Evolutionary conservation across 2,113 vertebrate species (phyloP).

Genomic region (Strigops habroptila): DNA sequence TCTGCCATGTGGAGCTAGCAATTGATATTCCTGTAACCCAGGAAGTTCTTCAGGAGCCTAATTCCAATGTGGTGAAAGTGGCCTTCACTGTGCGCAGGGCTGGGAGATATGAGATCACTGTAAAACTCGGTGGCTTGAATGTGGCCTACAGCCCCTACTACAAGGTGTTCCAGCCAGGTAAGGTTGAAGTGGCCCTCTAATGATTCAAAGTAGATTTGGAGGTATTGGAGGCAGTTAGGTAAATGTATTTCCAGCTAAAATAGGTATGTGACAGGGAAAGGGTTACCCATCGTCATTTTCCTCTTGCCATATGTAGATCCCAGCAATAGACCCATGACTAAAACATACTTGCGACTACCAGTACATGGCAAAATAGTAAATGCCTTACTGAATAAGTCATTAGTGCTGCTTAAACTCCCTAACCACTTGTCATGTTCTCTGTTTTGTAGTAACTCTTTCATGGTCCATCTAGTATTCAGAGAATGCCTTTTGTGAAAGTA

Average conservation of each 20-base stretch:
- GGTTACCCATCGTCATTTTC: not conserved
- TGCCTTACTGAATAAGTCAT: not conserved
- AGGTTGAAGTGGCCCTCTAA: not conserved
- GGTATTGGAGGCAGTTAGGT: not conserved
- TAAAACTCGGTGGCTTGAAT: slow-evolving; percentile 93
- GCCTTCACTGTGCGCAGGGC: slow-evolving; percentile 97
- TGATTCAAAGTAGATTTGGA: not conserved
- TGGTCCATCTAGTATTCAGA: not conserved
- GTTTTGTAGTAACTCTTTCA: not conserved
- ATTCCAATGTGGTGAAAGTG: slow-evolving; percentile 92
- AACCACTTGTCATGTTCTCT: not conserved
- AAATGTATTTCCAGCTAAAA: slow-evolving; percentile 1
- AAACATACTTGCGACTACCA: not conserved
- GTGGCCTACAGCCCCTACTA: slow-evolving; percentile 97
- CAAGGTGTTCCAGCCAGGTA: slow-evolving; percentile 97
- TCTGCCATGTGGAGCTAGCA: slow-evolving; percentile 92
- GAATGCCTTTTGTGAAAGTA: not conserved
- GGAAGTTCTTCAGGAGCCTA: slow-evolving; percentile 91
- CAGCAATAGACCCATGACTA: not conserved
- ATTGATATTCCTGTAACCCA: slow-evolving; percentile 96
- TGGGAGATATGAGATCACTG: slow-evolving; percentile 92
- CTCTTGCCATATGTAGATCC: not conserved
- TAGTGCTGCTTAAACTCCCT: not conserved
- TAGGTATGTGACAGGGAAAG: not conserved
- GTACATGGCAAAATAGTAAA: not conserved